Base-by-base conservation (phyloP, 2,113 vertebrate species). In the Oplegnathus fasciatus region DNA sequence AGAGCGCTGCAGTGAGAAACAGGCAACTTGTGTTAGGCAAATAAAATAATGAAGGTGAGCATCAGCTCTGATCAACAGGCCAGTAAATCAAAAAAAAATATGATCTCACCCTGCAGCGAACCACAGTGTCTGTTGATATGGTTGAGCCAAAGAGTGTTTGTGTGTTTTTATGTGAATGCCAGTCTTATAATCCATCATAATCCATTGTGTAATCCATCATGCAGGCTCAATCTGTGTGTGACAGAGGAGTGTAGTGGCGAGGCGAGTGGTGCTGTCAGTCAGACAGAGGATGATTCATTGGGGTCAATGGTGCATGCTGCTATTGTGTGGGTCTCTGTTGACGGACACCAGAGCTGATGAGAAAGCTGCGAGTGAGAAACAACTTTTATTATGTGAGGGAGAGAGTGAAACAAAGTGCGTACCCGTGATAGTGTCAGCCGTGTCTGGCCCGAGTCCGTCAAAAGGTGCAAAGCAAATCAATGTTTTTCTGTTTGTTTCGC, bases 171-270 rank as follows among this genome's bases (percentile, higher is more conserved):
- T 42, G 66, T 70, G 80, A 77, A 81, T 54, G 80, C 76, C 76
- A 71, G 67, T 42, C 24, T 58, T 65, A 78, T 87, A 90, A 93
- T 92, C 86, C 85, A 85, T 93, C 89, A 88, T 88, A 93, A 92
- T 92, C 87, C 86, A 87, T 24, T 48, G 75, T 77, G 84, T 88
- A 91, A 93, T 92, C 87, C 87, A 89, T 92, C 91, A 88, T 30
- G 48, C 69, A 58, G 79, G 66, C 82, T 87, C 83, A 84, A 87
- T 91, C 80, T 88, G 88, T 85, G 87, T 75, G 89, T 88, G 84
- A 88, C 83, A 70, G 81, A 75, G 60, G 78, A 86, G 81, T 37
- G 34, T 54, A 75, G 75, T 34, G 66, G 78, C 13, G 46, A 84
- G 82, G 84, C n/a, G 61, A 11, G 80, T 60, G 62, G 40, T 24